Conservation (phyloP, 2,888 invertebrate genomes). For the Tridacna gigas region DNA sequence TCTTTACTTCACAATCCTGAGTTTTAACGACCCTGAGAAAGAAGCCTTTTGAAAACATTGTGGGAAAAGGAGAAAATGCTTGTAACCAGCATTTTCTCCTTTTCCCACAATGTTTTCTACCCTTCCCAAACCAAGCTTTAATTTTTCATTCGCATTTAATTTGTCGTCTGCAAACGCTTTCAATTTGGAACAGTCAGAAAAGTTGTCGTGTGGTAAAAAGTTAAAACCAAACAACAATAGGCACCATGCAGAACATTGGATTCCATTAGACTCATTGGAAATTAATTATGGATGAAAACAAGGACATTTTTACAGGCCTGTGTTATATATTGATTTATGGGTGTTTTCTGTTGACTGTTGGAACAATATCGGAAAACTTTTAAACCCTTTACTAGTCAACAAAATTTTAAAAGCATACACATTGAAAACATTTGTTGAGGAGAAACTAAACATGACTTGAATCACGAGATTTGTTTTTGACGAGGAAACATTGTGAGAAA, state of each 20-base stretch:
- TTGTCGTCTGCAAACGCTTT: not conserved
- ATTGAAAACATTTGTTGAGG: no score
- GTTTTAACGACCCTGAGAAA: not conserved
- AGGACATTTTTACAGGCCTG: conserved; percentile 17
- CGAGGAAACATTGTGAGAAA: not conserved
- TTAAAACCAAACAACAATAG: not conserved
- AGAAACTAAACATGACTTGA: no score
- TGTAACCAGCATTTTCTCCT: not conserved
- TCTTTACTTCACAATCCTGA: not conserved
- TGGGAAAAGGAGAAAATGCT: not conserved
- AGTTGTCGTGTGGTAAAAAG: not conserved
- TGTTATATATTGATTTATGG: not conserved
- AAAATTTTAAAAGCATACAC: no score
- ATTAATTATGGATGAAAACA: conserved; percentile 23
- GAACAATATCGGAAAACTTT: no score
- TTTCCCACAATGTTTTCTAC: not conserved
- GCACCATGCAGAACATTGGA: not conserved
- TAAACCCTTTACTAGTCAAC: no score
- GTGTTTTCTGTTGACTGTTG: not conserved
- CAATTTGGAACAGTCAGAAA: not conserved
- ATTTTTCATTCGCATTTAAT: not conserved
- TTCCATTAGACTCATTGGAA: conserved; percentile 25
- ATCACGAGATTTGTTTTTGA: no score
- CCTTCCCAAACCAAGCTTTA: not conserved
- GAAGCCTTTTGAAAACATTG: not conserved